Conservation (phyloP, 2,888 invertebrate genomes). For the Thera britannica region DNA sequence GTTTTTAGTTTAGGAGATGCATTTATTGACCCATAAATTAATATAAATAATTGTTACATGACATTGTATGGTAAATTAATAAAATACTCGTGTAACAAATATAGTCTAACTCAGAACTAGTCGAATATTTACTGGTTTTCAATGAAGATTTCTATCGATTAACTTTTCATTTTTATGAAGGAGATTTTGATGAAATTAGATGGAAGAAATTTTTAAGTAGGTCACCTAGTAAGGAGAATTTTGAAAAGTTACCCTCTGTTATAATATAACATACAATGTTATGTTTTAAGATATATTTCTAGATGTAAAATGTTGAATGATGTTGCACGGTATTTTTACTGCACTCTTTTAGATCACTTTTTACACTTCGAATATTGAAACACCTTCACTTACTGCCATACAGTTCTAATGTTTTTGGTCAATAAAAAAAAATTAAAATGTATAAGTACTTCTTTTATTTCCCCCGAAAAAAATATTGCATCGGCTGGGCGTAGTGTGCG, state of each 20-base stretch:
- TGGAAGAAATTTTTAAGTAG: too few relatives aligned
- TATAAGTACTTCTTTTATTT: slow-evolving; percentile 6
- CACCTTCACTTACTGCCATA: slow-evolving; percentile 15
- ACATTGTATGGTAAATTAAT: not conserved
- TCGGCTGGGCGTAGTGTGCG: too few relatives aligned
- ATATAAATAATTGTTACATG: not conserved
- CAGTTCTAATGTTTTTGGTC: slow-evolving; percentile 35
- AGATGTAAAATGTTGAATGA: not conserved
- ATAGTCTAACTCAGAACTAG: not conserved
- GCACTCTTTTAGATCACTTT: slow-evolving; percentile 26
- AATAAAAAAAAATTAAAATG: slow-evolving; percentile 38
- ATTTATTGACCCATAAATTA: slow-evolving; percentile 22
- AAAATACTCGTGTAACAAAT: slow-evolving; percentile 11
- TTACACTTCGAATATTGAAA: slow-evolving; percentile 20
- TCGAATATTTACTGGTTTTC: slow-evolving; percentile 6
- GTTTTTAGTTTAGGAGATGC: slow-evolving; percentile 3
- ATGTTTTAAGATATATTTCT: slow-evolving; percentile 2
- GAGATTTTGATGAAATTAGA: too few relatives aligned
- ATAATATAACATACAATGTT: not conserved
- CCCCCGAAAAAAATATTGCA: too few relatives aligned
- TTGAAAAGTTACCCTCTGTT: not conserved
- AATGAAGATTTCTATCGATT: not conserved
- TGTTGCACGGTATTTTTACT: slow-evolving; percentile 13
- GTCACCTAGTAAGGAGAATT: too few relatives aligned
- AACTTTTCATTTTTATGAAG: too few relatives aligned